Evolutionary conservation across 2,888 invertebrate genomes (phyloP).

Genomic region (Neoitamus cyanurus): DNA sequence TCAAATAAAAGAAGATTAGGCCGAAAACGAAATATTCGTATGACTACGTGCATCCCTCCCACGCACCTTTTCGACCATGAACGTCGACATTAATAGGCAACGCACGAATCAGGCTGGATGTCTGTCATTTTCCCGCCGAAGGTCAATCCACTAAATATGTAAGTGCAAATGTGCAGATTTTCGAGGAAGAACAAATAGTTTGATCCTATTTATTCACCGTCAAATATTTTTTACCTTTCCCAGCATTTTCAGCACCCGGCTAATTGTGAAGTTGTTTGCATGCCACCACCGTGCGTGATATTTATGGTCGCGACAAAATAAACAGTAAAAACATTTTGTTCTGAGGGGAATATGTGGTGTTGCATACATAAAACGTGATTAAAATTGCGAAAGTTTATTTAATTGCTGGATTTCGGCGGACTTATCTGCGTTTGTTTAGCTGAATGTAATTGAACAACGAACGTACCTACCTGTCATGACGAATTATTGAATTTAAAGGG

Average conservation of each 20-base stretch:
- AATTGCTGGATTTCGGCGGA: not conserved
- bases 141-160: not conserved
- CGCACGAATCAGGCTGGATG: not conserved
- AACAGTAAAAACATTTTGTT: not conserved
- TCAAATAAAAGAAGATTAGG: not conserved
- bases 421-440: not conserved
- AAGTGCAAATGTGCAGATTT: not conserved
- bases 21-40: not conserved
- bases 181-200: not conserved
- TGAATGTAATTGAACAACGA: not conserved
- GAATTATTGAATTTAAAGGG: too few species aligned
- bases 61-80: not conserved
- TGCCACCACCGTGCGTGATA: not conserved
- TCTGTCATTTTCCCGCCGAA: not conserved
- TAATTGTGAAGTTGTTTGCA: not conserved
- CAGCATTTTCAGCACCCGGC: not conserved
- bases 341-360: not conserved
- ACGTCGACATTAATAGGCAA: not conserved
- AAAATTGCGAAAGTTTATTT: not conserved
- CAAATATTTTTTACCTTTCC: not conserved
- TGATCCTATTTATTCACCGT: not conserved
- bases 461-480: too few species aligned
- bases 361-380: not conserved
- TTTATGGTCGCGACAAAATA: not conserved
- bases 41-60: not conserved